Evolutionary conservation across 92 coral and sea anemone species (phyloP).

Genomic region (Phenganax stokvisi): DNA sequence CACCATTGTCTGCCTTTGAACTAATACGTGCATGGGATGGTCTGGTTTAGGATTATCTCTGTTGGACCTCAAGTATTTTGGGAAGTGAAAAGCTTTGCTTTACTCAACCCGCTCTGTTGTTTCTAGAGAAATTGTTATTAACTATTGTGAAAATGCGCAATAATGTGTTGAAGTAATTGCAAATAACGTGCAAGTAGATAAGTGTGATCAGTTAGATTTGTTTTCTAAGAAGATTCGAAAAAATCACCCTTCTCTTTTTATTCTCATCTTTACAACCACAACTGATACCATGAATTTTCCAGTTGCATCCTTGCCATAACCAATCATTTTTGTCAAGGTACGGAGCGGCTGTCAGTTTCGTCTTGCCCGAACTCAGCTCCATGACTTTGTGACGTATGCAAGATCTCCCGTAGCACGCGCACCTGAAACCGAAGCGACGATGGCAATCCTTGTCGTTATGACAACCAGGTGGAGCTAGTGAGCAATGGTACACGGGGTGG

Average conservation of each 20-base stretch:
- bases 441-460: slow-evolving; percentile 46
- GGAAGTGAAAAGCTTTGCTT: too few relatives aligned
- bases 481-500: slow-evolving; percentile 33
- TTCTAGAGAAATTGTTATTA: too few relatives aligned
- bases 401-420: slow-evolving; percentile 38
- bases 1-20: too few relatives aligned
- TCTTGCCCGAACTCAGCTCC: not conserved
- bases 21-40: too few relatives aligned
- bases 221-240: not conserved
- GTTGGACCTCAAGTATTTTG: too few relatives aligned
- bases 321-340: not conserved
- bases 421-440: slow-evolving; percentile 22
- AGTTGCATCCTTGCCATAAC: not conserved
- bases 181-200: not conserved
- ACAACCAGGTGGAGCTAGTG: slow-evolving; percentile 44
- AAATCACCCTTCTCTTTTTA: not conserved
- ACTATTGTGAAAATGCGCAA: too few relatives aligned
- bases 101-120: too few relatives aligned
- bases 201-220: not conserved
- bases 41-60: too few relatives aligned
- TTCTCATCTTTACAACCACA: not conserved
- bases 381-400: slow-evolving; percentile 34
- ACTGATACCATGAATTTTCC: not conserved
- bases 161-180: too few relatives aligned
- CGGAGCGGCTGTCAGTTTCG: not conserved